A percentile compares a stretch with the other conserved stretches of the same genome.
Conservation (phyloP, 2,888 invertebrate genomes). For the Poecilobothrus nobilitatus region DNA sequence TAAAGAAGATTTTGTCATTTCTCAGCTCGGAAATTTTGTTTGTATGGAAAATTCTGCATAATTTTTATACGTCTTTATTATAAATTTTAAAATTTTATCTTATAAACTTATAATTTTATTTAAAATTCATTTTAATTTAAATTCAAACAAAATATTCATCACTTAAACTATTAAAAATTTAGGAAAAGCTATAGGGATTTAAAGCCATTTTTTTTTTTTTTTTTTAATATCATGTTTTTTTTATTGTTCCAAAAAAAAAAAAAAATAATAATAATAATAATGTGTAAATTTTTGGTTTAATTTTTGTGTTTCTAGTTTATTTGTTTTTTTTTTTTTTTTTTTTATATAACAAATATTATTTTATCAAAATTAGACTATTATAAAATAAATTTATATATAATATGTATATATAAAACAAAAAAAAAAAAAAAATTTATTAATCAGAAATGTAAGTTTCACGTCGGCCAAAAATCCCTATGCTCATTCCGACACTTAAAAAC, state of each 20-base stretch:
- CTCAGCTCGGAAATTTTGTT: no score
- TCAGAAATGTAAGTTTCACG: constrained; percentile 30
- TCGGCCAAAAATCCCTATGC: constrained; percentile 47
- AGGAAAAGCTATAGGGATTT: constrained; percentile 48
- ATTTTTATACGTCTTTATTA: no score
- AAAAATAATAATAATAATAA: constrained; percentile 17
- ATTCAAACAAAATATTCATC: background rate
- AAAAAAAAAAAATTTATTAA: background rate
- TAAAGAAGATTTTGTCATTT: no score
- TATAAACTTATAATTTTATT: no score
- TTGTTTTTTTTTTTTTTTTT: background rate
- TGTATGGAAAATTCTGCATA: no score
- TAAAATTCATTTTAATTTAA: no score
- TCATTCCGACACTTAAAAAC: constrained; percentile 14
- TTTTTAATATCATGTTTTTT: constrained; percentile 16
- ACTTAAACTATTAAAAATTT: constrained; percentile 22
- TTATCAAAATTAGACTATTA: background rate
- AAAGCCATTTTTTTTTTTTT: constrained; percentile 38
- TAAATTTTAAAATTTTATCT: no score
- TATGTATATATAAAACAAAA: background rate
- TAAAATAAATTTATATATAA: constrained; percentile 12
- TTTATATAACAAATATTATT: background rate
- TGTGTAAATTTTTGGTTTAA: constrained; percentile 11
- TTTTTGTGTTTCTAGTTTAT: constrained; percentile 12
- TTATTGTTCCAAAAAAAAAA: constrained; percentile 10